Base-by-base conservation (phyloP, 2,113 vertebrate genomes). In the Oryzias celebensis region DNA sequence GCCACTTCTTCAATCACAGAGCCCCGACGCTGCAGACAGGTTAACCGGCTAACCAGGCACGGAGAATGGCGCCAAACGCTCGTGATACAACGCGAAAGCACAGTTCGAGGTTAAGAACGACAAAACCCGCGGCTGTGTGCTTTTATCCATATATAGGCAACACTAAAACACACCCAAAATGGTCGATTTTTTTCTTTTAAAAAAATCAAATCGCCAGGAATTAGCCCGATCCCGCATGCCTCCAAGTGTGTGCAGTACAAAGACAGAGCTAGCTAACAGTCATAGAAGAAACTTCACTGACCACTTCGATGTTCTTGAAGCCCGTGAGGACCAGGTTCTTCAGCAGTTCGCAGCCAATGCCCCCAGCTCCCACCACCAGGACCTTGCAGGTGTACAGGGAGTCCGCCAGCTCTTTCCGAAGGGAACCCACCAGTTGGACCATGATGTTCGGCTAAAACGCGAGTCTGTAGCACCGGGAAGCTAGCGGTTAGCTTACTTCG, bases 281-380 rank as follows among this genome's bases (percentile, higher is more conserved):
- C 51, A 78, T 12, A 52, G 68, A 68, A 60, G 2, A 60, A 62
- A 58, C 51, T 23, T 24, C 45, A 87, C 96, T 88, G 77, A 97
- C 96, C 95, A 96, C 93, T 87, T 97, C 94, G 80, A 98, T 96
- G 86, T 94, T 92, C 61, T 90, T 90, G 87, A 98, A 98, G 78
- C 96, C 96, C 65, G 94, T 95, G 75, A 98, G 94, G 59, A 97
- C 95, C 20, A 98, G 90, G 86, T 98, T 95, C 85, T 98, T 98
- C 68, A 98, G 92, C 13, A 98, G 92, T 84, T 98, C 96, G 71
- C 96, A 98, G 86, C 96, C 96, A 84, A 98, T 98, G 4, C 96
- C 94, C 36, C 96, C 96, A 4, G 96, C 96, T 50, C 96, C 96
- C 50, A 97, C 96, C 77, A 98, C 94, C 87, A 98, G 80, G 58